Conservation (phyloP, 92 coral and sea anemone species). For the Muricea muricata region DNA sequence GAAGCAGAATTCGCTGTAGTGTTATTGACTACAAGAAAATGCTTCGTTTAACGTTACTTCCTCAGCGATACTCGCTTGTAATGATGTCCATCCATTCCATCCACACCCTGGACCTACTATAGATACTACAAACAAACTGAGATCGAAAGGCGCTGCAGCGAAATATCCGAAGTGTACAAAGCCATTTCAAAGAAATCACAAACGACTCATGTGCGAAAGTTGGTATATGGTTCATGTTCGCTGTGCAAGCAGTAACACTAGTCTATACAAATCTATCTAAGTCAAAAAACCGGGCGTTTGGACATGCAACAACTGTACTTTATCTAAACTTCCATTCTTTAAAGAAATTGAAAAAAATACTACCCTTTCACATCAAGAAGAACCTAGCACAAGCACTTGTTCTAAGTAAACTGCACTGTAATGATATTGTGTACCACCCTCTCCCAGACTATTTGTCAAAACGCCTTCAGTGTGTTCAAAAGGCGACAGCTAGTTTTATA, state of each 20-base stretch:
- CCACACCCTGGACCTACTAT: constrained; percentile 1
- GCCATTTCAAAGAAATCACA: neutral
- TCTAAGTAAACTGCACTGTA: too few species aligned
- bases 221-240: neutral
- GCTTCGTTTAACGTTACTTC: neutral
- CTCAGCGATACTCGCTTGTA: neutral
- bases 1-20: neutral
- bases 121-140: neutral
- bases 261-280: neutral
- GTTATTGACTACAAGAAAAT: neutral
- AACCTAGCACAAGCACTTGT: too few species aligned
- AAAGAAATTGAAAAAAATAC: too few species aligned
- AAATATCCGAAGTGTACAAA: neutral
- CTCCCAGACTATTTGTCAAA: too few species aligned
- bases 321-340: constrained; percentile 29
- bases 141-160: neutral
- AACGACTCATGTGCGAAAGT: neutral
- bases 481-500: too few species aligned
- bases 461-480: too few species aligned
- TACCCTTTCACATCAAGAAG: too few species aligned
- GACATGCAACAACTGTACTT: constrained; percentile 7
- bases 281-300: neutral
- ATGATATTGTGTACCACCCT: too few species aligned
- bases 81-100: neutral
- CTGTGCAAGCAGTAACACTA: neutral